Percentiles rank a stretch among this genome's conserved stretches.
Conservation (phyloP, 1,140 invertebrate species). For the Kradibia gibbosae region DNA sequence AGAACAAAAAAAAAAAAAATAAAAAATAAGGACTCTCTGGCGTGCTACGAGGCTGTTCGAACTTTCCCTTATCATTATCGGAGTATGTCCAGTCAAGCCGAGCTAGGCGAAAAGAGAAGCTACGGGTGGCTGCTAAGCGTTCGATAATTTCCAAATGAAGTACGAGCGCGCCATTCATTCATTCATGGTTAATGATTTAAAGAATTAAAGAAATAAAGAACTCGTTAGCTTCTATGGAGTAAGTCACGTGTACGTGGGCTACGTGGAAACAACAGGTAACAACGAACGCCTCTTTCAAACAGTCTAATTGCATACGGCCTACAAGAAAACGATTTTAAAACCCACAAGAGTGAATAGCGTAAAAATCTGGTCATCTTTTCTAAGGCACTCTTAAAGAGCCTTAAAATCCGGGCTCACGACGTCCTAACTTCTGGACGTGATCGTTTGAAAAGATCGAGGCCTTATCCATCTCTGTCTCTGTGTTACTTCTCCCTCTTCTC, state of each 20-base stretch:
- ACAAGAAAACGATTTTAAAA: constrained; percentile 22
- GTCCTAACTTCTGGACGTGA: constrained; percentile 40
- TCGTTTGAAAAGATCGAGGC: constrained; percentile 38
- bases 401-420: constrained; percentile 14
- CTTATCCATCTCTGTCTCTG: no score
- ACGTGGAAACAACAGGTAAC: neutral
- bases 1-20: no score
- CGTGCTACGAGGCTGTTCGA: neutral
- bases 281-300: neutral
- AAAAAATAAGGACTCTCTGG: no score
- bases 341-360: neutral
- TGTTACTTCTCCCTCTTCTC: constrained; percentile 13
- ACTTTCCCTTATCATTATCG: constrained; percentile 43
- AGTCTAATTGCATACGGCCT: neutral
- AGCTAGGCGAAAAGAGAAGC: no score
- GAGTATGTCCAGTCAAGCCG: neutral
- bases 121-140: neutral
- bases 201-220: neutral
- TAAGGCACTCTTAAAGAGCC: neutral
- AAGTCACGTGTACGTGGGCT: neutral
- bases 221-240: neutral
- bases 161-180: neutral
- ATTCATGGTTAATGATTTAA: no score
- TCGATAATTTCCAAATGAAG: neutral
- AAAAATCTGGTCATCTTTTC: constrained; percentile 26